Base-by-base conservation (phyloP, 2,113 vertebrate genomes). In the Brachypodius melanocephalos region DNA sequence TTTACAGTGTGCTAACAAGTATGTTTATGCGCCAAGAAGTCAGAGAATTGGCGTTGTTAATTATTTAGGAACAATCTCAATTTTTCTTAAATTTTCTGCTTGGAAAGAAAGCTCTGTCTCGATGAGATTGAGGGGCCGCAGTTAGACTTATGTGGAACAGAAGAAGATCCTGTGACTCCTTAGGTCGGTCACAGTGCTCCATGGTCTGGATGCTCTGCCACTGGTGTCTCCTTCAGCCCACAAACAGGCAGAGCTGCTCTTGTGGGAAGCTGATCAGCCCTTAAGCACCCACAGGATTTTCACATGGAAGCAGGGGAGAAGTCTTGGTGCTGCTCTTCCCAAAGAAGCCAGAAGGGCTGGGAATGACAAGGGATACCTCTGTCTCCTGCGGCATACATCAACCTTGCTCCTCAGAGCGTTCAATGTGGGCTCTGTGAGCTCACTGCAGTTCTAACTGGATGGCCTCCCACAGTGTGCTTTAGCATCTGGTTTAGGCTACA, bases 351-450 rank as follows among this genome's bases (percentile, higher is more conserved):
- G 18, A 31, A 48, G 29, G 21, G 28, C 12, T 14, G 28, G 32
- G 62, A 24, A 73, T 14, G 36, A 31, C 18, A 12, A 8, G 61
- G 21, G 29, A 25, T 21, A 5, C 5, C 8, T 8, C 3, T 3
- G 0, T 13, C 6, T 68, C 12, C 31, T 59, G n/a, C 9, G 49
- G 15, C 9, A 1, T 31, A 3, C 5, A 17, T 51, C 2, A 2
- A 0, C 52, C 29, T 54, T 31, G 34, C 36, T 57, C 5, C 43
- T 72, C 63, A 65, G 61, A 10, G 46, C 5, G 0, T 2, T 6
- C 36, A 36, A 4, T 0, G 3, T 22, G 14, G 38, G 6, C 40
- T 83, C 29, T 29, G 13, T 4, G 71, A 88, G 7, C 46, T 71
- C 18, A 1, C 34, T 52, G 31, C 61, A 2, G 4, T 7, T 19